These are phyloP conservation scores for Drosophila recens DNA, from an alignment of 2,888 invertebrate genomes.

Conservation along the genomic window DNA sequence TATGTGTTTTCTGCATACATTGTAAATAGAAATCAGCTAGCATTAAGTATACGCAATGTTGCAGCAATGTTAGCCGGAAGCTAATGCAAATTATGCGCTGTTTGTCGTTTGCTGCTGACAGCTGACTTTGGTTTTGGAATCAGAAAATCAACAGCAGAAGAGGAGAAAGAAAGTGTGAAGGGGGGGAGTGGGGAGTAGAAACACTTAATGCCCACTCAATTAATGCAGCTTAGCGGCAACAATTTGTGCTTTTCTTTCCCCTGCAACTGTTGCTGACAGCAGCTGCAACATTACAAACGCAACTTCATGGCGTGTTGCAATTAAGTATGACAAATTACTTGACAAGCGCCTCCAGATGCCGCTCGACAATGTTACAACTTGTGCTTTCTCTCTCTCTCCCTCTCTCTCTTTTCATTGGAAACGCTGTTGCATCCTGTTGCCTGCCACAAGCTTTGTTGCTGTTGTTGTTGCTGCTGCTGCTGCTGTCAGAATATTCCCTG, in stretches of 20 bases:
- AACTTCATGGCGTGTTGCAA: conserved; percentile 67
- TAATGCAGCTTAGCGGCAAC: conserved; percentile 60
- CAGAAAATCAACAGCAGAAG: conserved; percentile 20
- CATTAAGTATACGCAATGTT: conserved; percentile 37
- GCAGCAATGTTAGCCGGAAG: conserved; percentile 9
- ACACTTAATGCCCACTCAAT: conserved; percentile 62
- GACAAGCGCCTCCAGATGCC: conserved; percentile 68
- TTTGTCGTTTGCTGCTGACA: conserved; percentile 23
- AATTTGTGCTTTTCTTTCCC: background rate
- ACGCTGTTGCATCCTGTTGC: conserved; percentile 37
- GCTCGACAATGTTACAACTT: conserved; percentile 46
- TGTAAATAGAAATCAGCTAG: conserved; percentile 21
- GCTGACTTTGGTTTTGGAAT: conserved; percentile 28
- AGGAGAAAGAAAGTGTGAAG: background rate
- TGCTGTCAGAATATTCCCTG: conserved; percentile 20
- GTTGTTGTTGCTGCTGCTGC: conserved; percentile 3
- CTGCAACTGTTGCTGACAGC: conserved; percentile 29
- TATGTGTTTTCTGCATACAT: conserved; percentile 30
- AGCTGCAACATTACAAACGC: conserved; percentile 36
- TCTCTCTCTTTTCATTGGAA: conserved; percentile 11
- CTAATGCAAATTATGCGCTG: conserved; percentile 43
- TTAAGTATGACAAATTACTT: conserved; percentile 74
- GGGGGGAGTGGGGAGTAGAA: conserved; percentile 2
- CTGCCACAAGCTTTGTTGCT: conserved; percentile 4
- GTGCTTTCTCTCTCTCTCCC: conserved; percentile 5